Base-by-base conservation (phyloP, 2,113 vertebrate species). In the Dipodomys merriami region DNA sequence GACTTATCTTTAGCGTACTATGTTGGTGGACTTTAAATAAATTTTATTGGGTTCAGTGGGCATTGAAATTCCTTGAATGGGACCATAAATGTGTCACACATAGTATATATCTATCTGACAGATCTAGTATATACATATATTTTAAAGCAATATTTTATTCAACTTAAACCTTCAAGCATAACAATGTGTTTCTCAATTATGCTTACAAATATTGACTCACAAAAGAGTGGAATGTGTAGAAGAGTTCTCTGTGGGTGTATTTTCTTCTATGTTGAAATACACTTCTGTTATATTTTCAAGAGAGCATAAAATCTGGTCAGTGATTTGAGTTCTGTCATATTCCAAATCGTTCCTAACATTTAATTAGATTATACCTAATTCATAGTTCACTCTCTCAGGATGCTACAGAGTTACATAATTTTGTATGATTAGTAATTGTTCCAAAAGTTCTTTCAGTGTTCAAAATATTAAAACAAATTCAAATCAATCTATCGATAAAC, bases 371-470 rank as follows among this genome's bases (percentile, higher is more conserved):
- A 67, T 33, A 78, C 35, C 22, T 88, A 65, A 71, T 76, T 78
- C 27, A 73, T 77, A 93, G 16, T 60, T 94, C 10, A 29, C n/a
- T 92, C 69, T 74, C 90, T 22, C 74, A 94, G 67, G 72, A n/a
- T 80, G 19, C 65, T 88, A 68, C 8, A 73, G 62, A 90, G 83
- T 74, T 35, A 86, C 86, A 92, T 72, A 76, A 64, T 92, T 95
- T 90, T 85, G 19, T 65, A 82, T 65, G 10, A 25, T 19, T 4
- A 93, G 29, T 62, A 83, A 6, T 78, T 91, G 20, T 83, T 86
- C 84, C 16, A 77, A 84, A 79, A 80, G 25, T 93, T 19, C 35
- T 91, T 94, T 85, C 20, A 85, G 57, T 88, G 62, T 84, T 91
- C 53, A 13, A 86, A 91, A 18, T 57, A 57, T 57, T 57, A 18